These are phyloP conservation scores for Gymnocypris eckloni DNA, from an alignment of 2,797 vertebrate species.

Conservation along the genomic window DNA sequence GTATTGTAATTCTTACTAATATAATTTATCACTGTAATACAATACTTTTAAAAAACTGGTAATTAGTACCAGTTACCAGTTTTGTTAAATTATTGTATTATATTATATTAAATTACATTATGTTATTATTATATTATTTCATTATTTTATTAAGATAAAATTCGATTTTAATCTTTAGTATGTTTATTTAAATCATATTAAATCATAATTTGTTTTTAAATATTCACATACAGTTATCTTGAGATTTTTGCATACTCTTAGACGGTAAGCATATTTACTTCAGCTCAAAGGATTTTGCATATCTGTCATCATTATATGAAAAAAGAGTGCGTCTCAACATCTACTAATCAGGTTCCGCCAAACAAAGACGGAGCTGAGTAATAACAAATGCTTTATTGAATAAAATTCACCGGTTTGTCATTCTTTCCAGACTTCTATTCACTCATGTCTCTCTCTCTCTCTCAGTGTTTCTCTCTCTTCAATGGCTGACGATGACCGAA, in stretches of 20 bases:
- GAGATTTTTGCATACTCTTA: neutral
- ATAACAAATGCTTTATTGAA: conserved; percentile 33
- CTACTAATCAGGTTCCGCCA: neutral
- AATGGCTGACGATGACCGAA: conserved; percentile 4
- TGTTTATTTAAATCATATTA: neutral
- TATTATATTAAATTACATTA: too few relatives aligned
- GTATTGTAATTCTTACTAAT: too few relatives aligned
- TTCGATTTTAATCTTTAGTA: neutral
- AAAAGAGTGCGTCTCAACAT: neutral
- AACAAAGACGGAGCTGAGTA: conserved; percentile 1
- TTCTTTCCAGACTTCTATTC: conserved; percentile 30
- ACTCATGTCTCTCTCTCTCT: conserved; percentile 1
- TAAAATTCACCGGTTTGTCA: conserved; percentile 32
- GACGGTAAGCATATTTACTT: neutral
- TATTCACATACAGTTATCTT: neutral
- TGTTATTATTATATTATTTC: too few relatives aligned
- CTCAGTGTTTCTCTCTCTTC: conserved; percentile 21
- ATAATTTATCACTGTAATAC: too few relatives aligned
- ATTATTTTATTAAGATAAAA: neutral
- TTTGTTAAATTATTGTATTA: too few relatives aligned
- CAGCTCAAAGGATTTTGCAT: neutral
- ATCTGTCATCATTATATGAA: conserved; percentile 9
- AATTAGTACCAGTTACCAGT: too few relatives aligned
- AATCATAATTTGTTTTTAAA: neutral
- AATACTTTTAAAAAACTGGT: too few relatives aligned